These are phyloP conservation scores for Onychostruthus taczanowskii DNA, from an alignment of 2,113 vertebrate genomes.

Conservation along the genomic window DNA sequence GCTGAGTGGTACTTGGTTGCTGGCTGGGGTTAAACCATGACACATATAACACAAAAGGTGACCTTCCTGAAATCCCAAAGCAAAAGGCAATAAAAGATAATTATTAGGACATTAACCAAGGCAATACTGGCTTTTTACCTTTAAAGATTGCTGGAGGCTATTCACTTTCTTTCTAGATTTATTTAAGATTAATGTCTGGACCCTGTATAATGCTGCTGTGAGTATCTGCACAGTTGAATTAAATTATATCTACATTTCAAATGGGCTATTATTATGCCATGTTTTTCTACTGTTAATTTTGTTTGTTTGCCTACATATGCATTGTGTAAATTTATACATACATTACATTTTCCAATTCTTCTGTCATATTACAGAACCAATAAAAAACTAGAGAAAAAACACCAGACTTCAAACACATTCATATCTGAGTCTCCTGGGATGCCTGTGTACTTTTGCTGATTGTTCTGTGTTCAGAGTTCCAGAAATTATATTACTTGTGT, in stretches of 20 bases:
- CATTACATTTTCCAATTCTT: neutral
- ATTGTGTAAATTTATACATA: neutral
- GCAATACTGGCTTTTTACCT: neutral
- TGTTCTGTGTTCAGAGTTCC: neutral
- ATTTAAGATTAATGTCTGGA: neutral
- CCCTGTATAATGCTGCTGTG: accelerated
- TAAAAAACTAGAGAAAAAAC: neutral
- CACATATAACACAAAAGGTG: neutral
- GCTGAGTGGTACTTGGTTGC: too few species aligned
- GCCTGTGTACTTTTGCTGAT: neutral
- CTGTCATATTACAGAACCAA: neutral
- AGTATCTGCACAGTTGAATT: neutral
- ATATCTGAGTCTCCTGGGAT: neutral
- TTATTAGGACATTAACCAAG: neutral
- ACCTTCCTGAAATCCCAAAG: neutral
- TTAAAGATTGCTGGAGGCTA: neutral
- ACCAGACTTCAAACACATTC: neutral
- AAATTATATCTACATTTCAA: neutral
- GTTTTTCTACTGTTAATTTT: neutral
- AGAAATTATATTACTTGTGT: neutral
- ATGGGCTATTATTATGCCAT: neutral
- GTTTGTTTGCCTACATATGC: neutral
- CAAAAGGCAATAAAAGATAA: neutral
- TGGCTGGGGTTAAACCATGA: neutral
- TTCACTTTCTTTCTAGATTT: neutral